Conservation (phyloP, 1,140 invertebrate genomes). For the Drosophila repleta region DNA sequence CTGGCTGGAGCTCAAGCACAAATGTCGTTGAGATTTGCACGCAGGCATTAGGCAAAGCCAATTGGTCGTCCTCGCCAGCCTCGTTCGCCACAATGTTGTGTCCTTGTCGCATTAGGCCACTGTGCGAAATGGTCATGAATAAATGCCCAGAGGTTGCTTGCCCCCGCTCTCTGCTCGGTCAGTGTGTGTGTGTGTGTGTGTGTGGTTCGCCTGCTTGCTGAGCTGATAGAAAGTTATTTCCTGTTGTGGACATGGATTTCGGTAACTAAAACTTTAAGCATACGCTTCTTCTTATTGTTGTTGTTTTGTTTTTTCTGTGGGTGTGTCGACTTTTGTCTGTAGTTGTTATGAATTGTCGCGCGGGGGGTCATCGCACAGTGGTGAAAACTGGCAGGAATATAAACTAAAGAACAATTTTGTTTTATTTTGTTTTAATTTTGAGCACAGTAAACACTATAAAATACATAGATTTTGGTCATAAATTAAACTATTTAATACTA, state of each 20-base stretch:
- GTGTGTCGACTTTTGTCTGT: not conserved
- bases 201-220: conserved; percentile 26
- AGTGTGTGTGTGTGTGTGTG: conserved; percentile 12
- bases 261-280: conserved; percentile 53
- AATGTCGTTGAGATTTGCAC: conserved; percentile 75
- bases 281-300: not conserved
- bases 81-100: conserved; percentile 21
- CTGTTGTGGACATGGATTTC: conserved; percentile 49
- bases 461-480: no score
- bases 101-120: conserved; percentile 61
- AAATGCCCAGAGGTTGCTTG: conserved; percentile 63
- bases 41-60: conserved; percentile 76
- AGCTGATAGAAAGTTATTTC: conserved; percentile 42
- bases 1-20: conserved; percentile 22
- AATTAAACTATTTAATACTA: no score
- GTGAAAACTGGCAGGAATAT: not conserved
- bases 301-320: conserved; percentile 16
- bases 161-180: conserved; percentile 20
- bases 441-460: no score
- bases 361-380: not conserved
- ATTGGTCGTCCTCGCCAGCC: conserved; percentile 62
- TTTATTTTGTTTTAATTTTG: not conserved
- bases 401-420: not conserved
- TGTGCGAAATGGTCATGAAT: conserved; percentile 68
- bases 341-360: conserved; percentile 21